A percentile compares a stretch with the other conserved stretches of the same genome.
phyloP scores from a whole-genome alignment of 2,888 invertebrate genomes.

The Pardosa pseudoannulata region DNA sequence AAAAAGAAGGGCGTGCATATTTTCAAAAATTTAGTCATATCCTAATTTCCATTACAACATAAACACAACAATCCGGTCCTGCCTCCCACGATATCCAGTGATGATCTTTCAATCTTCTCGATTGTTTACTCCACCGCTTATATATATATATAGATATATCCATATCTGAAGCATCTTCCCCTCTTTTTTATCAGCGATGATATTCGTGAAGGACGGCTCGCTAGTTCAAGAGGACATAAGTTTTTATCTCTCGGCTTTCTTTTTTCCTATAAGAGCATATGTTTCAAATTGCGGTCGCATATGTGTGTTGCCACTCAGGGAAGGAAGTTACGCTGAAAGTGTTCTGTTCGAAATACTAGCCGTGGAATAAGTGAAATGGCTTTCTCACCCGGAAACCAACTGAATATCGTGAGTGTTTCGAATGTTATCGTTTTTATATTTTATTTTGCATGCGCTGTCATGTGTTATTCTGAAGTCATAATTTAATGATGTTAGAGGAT shows the following conservation, averaged over 20 bases:
- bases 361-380: neutral
- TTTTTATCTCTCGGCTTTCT: conserved; percentile 34
- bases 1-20: no score
- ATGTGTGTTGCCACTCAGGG: neutral
- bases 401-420: conserved; percentile 25
- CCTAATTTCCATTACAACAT: no score
- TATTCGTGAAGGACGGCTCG: conserved; percentile 29
- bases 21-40: no score
- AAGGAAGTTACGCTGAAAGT: neutral
- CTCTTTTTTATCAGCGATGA: neutral
- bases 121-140: no score
- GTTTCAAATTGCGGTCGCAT: conserved; percentile 27
- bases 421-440: no score
- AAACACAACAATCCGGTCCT: no score
- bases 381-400: conserved; percentile 16
- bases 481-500: no score
- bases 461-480: no score
- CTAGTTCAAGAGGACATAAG: conserved; percentile 26
- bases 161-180: neutral
- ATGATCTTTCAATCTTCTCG: no score
- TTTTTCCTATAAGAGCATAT: conserved; percentile 40
- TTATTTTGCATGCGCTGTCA: no score
- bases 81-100: no score
- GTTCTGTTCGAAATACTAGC: neutral
- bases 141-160: no score